Base-by-base conservation (phyloP, 2,113 vertebrate species). In the Lepisosteus oculatus region DNA sequence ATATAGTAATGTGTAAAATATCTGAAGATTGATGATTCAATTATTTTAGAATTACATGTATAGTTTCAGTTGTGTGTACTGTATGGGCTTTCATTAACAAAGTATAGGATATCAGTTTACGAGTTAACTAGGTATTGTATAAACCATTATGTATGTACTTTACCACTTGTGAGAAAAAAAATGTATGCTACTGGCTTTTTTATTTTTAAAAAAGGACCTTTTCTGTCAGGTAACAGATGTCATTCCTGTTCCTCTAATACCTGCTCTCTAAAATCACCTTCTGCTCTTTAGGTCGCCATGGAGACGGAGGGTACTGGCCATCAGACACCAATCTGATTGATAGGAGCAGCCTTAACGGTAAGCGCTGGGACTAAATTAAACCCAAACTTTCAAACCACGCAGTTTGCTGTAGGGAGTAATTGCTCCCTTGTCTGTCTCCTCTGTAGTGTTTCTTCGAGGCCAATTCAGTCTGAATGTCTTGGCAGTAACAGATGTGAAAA, bases 261-360 rank as follows among this genome's bases (percentile, higher is more conserved):
- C 17, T 71, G 69, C 45, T 71, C 72, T 65, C 77, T 29, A 29
- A 29, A 29, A 29, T 29, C 29, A 6, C 74, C 0, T 15, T 77
- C 61, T 69, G 44, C 43, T 77, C 71, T 65, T 67, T 84, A 98
- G 96, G 96, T 90, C 94, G 95, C 66, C 95, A 97, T 69, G 95
- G 94, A 83, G 96, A 98, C 75, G 92, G 95, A 43, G 69, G 82
- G 69, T 97, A 90, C 81, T 98, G 96, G 96, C 93, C 95, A 0
- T 88, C 95, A 68, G 96, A 97, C 82, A 94, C 89, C 76, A 96
- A 95, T 81, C 85, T 92, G 74, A 92, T 97, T 55, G 96, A 98
- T 82, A 90, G 95, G 83, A 96, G 94, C 89, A 97, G 91, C 77
- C 88, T 98, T 61, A 98, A 97, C 1, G 96, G 96, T 98, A 89